Conservation (phyloP, 2,888 invertebrate species). For the Cataglyphis cursor region DNA sequence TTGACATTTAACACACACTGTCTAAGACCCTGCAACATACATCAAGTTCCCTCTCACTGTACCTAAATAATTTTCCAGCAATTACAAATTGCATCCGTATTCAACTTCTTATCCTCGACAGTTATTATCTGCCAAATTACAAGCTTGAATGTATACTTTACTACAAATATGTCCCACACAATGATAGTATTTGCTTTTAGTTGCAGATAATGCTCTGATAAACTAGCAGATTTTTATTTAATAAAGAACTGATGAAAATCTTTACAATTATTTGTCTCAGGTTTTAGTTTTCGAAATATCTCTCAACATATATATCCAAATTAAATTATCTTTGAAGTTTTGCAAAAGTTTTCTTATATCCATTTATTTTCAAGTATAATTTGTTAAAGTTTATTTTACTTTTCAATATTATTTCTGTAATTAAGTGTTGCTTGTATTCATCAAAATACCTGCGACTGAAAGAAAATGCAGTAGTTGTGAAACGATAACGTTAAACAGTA, state of each 20-base stretch:
- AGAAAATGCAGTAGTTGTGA: background rate
- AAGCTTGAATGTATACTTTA: background rate
- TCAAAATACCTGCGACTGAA: background rate
- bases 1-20: slow-evolving; percentile 82
- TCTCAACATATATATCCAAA: too few relatives aligned
- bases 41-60: slow-evolving; percentile 80
- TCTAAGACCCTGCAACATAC: slow-evolving; percentile 84
- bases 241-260: background rate
- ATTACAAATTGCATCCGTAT: slow-evolving; percentile 63
- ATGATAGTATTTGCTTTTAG: background rate
- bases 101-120: slow-evolving; percentile 11
- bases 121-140: slow-evolving; percentile 14
- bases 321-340: background rate
- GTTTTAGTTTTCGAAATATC: background rate
- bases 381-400: background rate
- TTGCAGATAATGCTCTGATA: background rate
- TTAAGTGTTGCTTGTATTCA: background rate
- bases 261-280: background rate
- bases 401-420: background rate
- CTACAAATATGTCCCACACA: background rate
- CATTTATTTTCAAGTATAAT: slow-evolving; percentile 7
- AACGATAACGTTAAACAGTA: background rate
- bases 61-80: slow-evolving; percentile 71
- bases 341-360: background rate
- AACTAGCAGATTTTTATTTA: background rate